Evolutionary conservation across 2,113 vertebrate genomes (phyloP).

Genomic region (Odocoileus hemionus): DNA sequence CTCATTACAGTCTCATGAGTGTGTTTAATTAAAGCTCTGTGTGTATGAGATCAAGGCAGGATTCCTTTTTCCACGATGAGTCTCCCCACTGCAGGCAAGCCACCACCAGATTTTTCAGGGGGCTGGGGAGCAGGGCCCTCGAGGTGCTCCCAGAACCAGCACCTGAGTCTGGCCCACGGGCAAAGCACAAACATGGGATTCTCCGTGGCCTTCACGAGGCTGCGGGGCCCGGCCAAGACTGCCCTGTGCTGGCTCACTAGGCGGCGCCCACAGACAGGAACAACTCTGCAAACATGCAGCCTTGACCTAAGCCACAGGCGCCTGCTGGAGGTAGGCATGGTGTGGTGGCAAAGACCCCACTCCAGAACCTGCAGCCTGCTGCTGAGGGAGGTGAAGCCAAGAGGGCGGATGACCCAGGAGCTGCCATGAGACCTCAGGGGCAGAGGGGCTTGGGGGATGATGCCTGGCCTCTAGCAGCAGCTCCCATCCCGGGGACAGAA

Average conservation of each 20-base stretch:
- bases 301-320: background rate
- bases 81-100: background rate
- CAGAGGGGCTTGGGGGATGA: background rate
- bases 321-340: accelerated
- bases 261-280: background rate
- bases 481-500: accelerated
- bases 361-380: background rate
- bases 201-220: background rate
- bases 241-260: too few relatives aligned
- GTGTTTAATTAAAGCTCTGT: slow-evolving; percentile 78
- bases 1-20: slow-evolving; percentile 72
- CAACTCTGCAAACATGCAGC: background rate
- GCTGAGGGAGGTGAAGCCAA: background rate
- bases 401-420: background rate
- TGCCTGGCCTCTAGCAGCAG: background rate
- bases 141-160: background rate
- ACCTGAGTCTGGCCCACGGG: background rate
- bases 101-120: background rate
- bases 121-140: background rate
- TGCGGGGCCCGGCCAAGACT: too few relatives aligned
- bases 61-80: background rate
- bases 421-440: background rate
- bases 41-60: slow-evolving; percentile 63
- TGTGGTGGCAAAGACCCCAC: background rate
- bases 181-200: background rate